Evolutionary conservation across 2,888 invertebrate species (phyloP), one percentile per base, ranked within the genome.

Genomic region (Acleris emargana): DNA sequence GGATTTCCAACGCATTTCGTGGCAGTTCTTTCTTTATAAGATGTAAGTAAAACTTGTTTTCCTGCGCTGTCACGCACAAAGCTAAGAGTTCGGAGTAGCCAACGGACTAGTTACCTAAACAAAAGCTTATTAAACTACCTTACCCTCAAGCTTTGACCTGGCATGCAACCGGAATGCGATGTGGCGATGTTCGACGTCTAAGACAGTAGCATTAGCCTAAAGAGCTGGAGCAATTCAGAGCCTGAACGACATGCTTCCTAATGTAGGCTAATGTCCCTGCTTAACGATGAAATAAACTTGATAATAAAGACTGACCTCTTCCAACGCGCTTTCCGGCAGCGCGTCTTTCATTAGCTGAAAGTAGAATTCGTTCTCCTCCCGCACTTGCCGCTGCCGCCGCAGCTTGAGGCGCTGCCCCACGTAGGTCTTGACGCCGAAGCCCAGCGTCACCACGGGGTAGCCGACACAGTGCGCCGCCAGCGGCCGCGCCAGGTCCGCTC

Each of bases 401-500:
- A 97, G 94, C 83, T 98, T 94, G 94, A 98, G 96, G 90, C 97
- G 95, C 88, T 96, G 97, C 74, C 97, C 97, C 71, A 98, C 95
- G 84, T 97, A 97, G 84, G 97, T 96, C 94, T 98, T 99, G 81
- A 98, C 97, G 79, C 98, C 97, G 93, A 98, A 98, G 75, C 99
- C 99, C 83, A 99, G 94, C 76, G 99, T 97, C 60, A 99, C 97
- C 74, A 97, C 97, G 67, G 99, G 99, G 94, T 98, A 99, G 67
- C 91, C 94, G 88, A 94, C 97, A 95, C 98, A 98, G 92, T 99
- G 98, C 73, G 99, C 98, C 76, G 99, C 99, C 91, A 99, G 98
- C 74, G 99, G 99, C 86, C 98, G 94, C 93, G 97, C 98, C 77
- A 98, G 94, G 92, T 97, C 98, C 83, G 97, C 93, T 84, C 97